Evolutionary conservation across 92 coral and sea anemone species (phyloP), one percentile per base, ranked within the genome.

Genomic region (Micromussa lordhowensis): DNA sequence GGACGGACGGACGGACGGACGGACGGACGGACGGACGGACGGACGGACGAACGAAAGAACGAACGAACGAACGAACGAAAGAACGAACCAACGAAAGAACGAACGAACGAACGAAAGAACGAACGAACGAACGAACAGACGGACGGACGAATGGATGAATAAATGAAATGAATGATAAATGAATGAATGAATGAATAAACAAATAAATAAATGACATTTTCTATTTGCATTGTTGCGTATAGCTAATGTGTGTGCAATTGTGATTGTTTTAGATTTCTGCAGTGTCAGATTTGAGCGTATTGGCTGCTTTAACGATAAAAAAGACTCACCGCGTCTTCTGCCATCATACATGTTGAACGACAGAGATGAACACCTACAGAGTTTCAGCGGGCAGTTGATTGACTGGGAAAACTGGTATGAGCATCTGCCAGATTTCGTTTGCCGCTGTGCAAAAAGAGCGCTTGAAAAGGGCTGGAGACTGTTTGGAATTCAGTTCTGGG

Each of bases 371-470:
- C 61, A 80, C 34, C 72, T 71, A n/a, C 49, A 64, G 19, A 79
- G 32, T 77, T 94, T 79, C 69, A 94, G 96, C 26, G 88, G 91
- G 18, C 54, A 83, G 12, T 12, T 51, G 5, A 92, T 96, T 30
- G 84, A 93, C 36, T 96, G 99, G 99, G 28, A 57, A 77, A 78
- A 94, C 85, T 96, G 95, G 96, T 82, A 91, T 59, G 84, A 91
- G 34, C 90, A 92, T 75, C 73, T 94, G 49, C 94, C 92, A 6
- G 94, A 79, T 0, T 93, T 96, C 35, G 88, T 94, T 22, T 96
- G 99, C 36, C 97, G 99, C 75, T 96, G 99, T 81, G 99, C 99
- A 9, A 31, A 85, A 77, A 89, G 86, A 40, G 96, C 97, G 53
- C 90, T 61, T 83, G 89, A 81, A 38, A 87, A 75, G 36, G 99